These are phyloP conservation scores for Etheostoma cragini DNA, from an alignment of 2,113 vertebrate genomes.

Conservation along the genomic window DNA sequence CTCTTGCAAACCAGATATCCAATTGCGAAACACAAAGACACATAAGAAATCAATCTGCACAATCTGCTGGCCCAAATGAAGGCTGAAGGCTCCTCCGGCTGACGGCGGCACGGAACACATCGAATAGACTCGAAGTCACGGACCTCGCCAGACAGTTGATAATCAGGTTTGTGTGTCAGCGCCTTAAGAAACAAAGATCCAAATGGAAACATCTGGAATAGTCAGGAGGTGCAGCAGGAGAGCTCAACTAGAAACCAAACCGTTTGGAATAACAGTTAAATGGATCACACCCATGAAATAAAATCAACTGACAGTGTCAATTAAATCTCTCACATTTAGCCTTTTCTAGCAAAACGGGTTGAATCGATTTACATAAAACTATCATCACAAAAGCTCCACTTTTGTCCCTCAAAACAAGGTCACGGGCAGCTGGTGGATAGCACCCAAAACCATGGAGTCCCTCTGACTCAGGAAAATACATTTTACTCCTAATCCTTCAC, in stretches of 20 bases:
- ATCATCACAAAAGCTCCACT: slow-evolving; percentile 19
- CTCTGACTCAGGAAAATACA: slow-evolving; percentile 75
- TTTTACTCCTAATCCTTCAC: slow-evolving; percentile 75
- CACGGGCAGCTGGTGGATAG: slow-evolving; percentile 22
- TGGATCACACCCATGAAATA: slow-evolving; percentile 23
- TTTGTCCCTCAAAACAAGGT: slow-evolving; percentile 36
- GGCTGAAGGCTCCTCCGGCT: too few relatives aligned
- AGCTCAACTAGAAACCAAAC: slow-evolving; percentile 33
- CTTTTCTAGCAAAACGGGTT: slow-evolving; percentile 23
- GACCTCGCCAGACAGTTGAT: too few relatives aligned
- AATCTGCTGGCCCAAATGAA: slow-evolving; percentile 14
- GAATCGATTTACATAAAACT: slow-evolving; percentile 23
- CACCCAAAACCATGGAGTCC: slow-evolving; percentile 40
- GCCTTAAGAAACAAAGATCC: neutral
- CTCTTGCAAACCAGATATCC: slow-evolving; percentile 38
- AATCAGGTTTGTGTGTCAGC: too few relatives aligned
- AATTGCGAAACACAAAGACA: slow-evolving; percentile 6
- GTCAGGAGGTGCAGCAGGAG: neutral
- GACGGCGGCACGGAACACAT: too few relatives aligned
- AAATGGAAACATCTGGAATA: slow-evolving; percentile 30
- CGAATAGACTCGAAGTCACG: too few relatives aligned
- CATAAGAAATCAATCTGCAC: slow-evolving; percentile 35
- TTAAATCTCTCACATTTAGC: slow-evolving; percentile 22
- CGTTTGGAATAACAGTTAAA: slow-evolving; percentile 24
- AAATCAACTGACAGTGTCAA: slow-evolving; percentile 14